phyloP scores from a whole-genome alignment of 1,140 invertebrate genomes.

The Sminthurides bifidus region DNA sequence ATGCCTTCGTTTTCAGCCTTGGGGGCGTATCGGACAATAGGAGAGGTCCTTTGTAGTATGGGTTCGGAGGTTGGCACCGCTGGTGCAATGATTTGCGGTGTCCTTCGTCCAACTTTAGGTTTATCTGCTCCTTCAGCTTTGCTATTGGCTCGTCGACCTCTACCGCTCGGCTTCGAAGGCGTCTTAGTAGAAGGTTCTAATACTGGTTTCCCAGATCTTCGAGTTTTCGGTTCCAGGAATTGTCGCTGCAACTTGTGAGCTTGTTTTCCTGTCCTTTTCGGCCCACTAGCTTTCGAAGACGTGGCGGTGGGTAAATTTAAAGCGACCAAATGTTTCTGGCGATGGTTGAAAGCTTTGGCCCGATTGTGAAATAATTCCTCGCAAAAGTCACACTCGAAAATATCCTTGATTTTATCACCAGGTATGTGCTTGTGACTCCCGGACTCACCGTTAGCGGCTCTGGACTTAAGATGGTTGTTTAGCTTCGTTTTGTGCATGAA shows the following conservation, averaged over 20 bases:
- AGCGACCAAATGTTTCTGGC: neutral
- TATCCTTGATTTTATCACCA: neutral
- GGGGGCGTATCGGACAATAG: too few relatives aligned
- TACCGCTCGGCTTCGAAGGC: neutral
- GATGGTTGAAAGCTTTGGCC: conserved; percentile 1
- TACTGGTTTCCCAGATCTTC: neutral
- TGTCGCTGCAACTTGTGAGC: neutral
- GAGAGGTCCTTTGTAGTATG: too few relatives aligned
- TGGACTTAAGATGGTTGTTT: neutral
- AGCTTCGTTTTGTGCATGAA: conserved; percentile 3
- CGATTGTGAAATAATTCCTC: conserved; percentile 10
- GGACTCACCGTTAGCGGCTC: neutral
- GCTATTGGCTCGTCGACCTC: too few relatives aligned
- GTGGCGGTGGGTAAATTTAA: neutral
- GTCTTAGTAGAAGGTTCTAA: neutral
- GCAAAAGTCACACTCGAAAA: conserved; percentile 12
- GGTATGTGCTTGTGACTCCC: neutral
- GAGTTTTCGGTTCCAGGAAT: neutral
- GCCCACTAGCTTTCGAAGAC: neutral
- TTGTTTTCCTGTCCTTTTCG: neutral
- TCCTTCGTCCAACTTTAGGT: too few relatives aligned
- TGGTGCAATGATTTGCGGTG: too few relatives aligned
- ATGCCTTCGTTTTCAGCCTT: too few relatives aligned
- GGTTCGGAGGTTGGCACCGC: too few relatives aligned
- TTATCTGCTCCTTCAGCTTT: too few relatives aligned